A percentile compares a stretch with the other conserved stretches of the same genome.
phyloP scores from a whole-genome alignment of 2,113 vertebrate genomes.

The Crypturellus undulatus region DNA sequence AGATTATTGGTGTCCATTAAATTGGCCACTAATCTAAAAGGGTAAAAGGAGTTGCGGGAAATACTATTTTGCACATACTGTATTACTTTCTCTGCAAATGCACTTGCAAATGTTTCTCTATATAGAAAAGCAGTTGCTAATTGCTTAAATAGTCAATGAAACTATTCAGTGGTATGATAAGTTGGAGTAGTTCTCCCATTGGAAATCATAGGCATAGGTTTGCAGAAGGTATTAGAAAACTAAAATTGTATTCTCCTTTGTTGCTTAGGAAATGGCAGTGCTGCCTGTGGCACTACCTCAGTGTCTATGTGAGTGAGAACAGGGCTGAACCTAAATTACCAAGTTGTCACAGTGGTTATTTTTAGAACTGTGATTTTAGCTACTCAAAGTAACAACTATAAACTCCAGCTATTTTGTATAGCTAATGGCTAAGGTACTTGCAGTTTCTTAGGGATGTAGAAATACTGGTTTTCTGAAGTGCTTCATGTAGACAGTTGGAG shows the following conservation, averaged over 20 bases:
- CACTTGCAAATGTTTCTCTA: background rate
- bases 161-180: background rate
- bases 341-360: background rate
- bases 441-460: background rate
- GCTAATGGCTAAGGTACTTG: background rate
- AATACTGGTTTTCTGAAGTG: background rate
- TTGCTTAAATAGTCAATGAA: background rate
- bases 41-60: background rate
- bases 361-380: background rate
- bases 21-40: background rate
- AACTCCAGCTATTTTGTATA: background rate
- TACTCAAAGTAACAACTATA: background rate
- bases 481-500: background rate
- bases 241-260: accelerated
- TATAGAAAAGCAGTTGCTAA: background rate
- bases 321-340: background rate
- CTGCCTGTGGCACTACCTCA: background rate
- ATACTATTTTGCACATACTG: background rate
- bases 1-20: background rate
- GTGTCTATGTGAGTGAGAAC: background rate
- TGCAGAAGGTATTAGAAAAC: background rate
- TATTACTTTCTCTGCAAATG: background rate
- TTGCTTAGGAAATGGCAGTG: background rate
- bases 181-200: background rate
- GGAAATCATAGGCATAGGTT: background rate